Evolutionary conservation across 1,140 invertebrate species (phyloP).

Genomic region (Drosophila triauraria): DNA sequence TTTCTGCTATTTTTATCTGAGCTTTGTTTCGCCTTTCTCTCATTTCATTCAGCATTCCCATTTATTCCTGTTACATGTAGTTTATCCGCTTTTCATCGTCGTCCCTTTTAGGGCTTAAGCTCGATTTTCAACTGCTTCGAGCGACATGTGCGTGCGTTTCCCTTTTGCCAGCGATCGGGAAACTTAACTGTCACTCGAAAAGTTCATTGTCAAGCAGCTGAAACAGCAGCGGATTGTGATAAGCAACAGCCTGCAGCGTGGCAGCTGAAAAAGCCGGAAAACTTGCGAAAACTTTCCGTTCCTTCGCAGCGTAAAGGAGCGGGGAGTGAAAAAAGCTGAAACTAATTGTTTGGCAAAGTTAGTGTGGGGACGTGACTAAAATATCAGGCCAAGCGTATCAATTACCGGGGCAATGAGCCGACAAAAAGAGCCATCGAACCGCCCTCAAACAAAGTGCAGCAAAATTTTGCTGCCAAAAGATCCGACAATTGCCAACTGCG

Average conservation of each 20-base stretch:
- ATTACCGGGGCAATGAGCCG: constrained; percentile 70
- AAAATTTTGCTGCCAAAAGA: constrained; percentile 9
- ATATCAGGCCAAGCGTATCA: constrained; percentile 62
- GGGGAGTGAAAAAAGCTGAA: constrained; percentile 40
- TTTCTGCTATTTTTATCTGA: constrained; percentile 6
- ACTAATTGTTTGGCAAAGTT: constrained; percentile 80
- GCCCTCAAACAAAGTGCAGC: constrained; percentile 25
- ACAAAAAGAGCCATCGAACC: constrained; percentile 54
- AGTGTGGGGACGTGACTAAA: constrained; percentile 73
- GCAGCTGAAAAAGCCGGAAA: constrained; percentile 43
- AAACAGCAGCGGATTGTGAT: constrained; percentile 42
- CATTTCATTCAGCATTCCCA: constrained; percentile 1
- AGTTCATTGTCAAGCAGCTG: constrained; percentile 47
- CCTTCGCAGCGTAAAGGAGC: not conserved
- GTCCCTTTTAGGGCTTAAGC: constrained; percentile 38
- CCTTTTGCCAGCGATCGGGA: constrained; percentile 27
- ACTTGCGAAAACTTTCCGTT: constrained; percentile 58
- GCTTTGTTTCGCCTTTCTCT: not conserved
- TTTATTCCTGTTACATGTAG: constrained; percentile 50
- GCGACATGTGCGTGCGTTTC: constrained; percentile 40
- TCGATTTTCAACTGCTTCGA: constrained; percentile 35
- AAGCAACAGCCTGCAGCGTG: constrained; percentile 49
- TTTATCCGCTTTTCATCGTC: constrained; percentile 52
- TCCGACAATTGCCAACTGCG: constrained; percentile 54
- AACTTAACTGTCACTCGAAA: constrained; percentile 50